These are phyloP conservation scores for Grus americana DNA, from an alignment of 2,113 vertebrate genomes.

Conservation along the genomic window DNA sequence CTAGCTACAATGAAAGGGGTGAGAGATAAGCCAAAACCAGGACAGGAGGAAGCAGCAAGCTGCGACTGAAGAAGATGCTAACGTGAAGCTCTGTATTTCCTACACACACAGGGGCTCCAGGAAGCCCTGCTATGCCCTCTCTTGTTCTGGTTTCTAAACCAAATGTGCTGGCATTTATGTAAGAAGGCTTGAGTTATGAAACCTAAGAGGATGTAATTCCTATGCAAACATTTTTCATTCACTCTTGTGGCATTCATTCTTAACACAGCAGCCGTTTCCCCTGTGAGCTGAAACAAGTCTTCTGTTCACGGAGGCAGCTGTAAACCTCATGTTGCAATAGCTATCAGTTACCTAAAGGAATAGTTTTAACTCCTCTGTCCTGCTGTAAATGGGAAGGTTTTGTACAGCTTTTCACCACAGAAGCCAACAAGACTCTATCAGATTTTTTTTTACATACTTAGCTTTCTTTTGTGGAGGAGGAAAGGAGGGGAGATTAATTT, in stretches of 20 bases:
- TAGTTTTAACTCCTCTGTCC: background rate
- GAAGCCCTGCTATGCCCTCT: background rate
- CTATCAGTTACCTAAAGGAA: background rate
- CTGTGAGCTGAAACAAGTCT: background rate
- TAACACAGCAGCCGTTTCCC: background rate
- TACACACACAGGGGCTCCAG: background rate
- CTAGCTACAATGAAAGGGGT: background rate
- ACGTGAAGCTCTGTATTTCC: background rate
- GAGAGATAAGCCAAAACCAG: background rate
- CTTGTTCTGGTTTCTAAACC: background rate
- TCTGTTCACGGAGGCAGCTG: background rate
- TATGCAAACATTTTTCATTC: constrained; percentile 42
- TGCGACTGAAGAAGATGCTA: background rate
- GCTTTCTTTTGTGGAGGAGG: constrained; percentile 25
- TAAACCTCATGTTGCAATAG: background rate
- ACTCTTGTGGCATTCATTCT: background rate
- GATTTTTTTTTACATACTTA: background rate
- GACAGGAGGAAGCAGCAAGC: background rate
- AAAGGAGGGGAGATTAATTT: constrained; percentile 49
- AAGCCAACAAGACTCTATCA: background rate
- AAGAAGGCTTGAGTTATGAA: constrained; percentile 39
- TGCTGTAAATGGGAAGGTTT: background rate
- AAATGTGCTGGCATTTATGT: background rate
- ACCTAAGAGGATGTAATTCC: constrained; percentile 38
- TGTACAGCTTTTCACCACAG: background rate